A percentile compares a stretch with the other conserved stretches of the same genome.
Evolutionary conservation across 2,888 invertebrate species (phyloP).

Genomic region (Campaea margaritaria): DNA sequence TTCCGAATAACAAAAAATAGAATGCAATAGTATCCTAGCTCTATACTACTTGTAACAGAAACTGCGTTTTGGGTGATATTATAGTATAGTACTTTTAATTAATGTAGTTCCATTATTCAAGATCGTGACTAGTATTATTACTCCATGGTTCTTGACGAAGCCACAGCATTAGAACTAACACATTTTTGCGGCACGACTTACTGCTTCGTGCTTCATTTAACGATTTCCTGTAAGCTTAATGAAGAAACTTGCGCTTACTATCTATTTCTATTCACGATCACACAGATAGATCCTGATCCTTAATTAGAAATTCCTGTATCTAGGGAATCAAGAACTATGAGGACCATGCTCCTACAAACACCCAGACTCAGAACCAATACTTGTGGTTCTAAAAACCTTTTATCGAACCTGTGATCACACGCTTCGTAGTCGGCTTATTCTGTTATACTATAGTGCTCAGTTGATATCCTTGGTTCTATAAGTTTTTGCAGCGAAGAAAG

Average conservation of each 20-base stretch:
- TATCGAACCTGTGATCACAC: no score
- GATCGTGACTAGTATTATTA: conserved; percentile 13
- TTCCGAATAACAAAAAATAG: no score
- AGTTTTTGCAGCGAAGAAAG: background rate
- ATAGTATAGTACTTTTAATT: conserved; percentile 16
- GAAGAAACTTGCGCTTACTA: background rate
- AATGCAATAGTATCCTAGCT: no score
- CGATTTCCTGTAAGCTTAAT: conserved; percentile 7
- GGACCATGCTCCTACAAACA: no score
- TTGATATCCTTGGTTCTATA: background rate
- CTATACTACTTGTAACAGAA: conserved; percentile 3
- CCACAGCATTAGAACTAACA: conserved; percentile 1
- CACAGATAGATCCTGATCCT: no score
- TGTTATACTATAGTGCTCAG: background rate
- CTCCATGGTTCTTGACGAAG: background rate
- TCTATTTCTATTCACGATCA: no score
- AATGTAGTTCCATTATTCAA: conserved; percentile 9
- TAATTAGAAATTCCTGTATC: no score
- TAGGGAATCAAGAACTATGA: no score
- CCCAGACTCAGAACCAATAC: no score
- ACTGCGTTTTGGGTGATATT: conserved; percentile 1
- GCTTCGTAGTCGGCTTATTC: no score
- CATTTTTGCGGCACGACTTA: conserved; percentile 18
- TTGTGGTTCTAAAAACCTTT: no score
- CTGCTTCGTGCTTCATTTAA: conserved; percentile 12